Evolutionary conservation across 2,113 vertebrate genomes (phyloP).

Genomic region (Lophochroa leadbeateri): DNA sequence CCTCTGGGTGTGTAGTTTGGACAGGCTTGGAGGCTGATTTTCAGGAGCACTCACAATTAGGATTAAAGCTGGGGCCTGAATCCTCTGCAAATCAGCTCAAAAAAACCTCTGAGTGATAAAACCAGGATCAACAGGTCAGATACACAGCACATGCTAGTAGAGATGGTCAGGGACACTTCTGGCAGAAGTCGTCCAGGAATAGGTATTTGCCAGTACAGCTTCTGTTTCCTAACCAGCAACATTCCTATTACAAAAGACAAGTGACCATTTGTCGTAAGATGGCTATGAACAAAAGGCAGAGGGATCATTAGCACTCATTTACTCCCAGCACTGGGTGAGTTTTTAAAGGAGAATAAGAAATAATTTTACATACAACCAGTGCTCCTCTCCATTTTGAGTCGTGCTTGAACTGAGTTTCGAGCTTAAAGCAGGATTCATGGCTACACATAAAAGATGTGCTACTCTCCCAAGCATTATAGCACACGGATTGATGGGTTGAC

Average conservation of each 20-base stretch:
- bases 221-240: background rate
- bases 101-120: background rate
- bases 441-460: background rate
- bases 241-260: background rate
- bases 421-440: background rate
- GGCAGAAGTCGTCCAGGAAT: background rate
- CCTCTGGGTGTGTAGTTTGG: background rate
- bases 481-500: background rate
- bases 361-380: background rate
- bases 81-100: background rate
- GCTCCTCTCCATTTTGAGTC: background rate
- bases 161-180: background rate
- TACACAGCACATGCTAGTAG: background rate
- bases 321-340: background rate
- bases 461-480: background rate
- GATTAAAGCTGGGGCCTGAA: background rate
- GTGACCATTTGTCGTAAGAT: rapidly evolving
- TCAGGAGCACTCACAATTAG: background rate
- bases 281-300: background rate
- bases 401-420: background rate
- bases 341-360: background rate
- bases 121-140: background rate
- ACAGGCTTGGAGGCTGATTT: background rate
- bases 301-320: background rate
- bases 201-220: background rate